Conservation (phyloP, 2,888 invertebrate species). For the Chelonus formosanus region DNA sequence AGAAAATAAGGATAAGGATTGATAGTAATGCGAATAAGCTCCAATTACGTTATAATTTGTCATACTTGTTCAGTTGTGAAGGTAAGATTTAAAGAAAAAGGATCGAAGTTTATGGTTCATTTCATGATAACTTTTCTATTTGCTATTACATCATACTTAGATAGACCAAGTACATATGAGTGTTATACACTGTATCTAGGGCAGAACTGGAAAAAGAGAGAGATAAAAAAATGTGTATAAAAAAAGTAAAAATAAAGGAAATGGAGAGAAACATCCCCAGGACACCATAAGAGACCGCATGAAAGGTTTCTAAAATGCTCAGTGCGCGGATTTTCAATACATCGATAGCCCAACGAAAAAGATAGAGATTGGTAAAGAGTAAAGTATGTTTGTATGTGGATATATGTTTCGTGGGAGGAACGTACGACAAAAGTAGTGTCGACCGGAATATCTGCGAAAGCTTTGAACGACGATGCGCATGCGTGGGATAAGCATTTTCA, state of each 20-base stretch:
- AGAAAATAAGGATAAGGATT: too few relatives aligned
- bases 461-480: conserved; percentile 32
- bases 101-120: not conserved
- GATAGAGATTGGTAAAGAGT: not conserved
- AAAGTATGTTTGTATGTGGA: conserved; percentile 9
- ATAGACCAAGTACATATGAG: conserved; percentile 10
- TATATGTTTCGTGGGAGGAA: conserved; percentile 16
- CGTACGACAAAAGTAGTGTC: conserved; percentile 14
- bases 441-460: conserved; percentile 42
- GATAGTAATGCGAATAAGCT: too few relatives aligned
- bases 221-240: not conserved
- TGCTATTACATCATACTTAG: not conserved
- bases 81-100: too few relatives aligned
- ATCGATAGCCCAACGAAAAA: not conserved
- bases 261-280: conserved; percentile 28
- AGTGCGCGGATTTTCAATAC: conserved; percentile 20
- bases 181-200: conserved; percentile 14
- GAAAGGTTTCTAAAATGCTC: conserved; percentile 24
- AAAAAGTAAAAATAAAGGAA: conserved; percentile 13
- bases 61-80: too few relatives aligned
- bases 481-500: conserved; percentile 42
- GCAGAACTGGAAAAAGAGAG: conserved; percentile 19
- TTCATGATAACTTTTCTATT: not conserved
- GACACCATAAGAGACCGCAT: conserved; percentile 25
- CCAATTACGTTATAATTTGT: too few relatives aligned